phyloP scores from a whole-genome alignment of 2,113 vertebrate species.

The Oncorhynchus clarkii region DNA sequence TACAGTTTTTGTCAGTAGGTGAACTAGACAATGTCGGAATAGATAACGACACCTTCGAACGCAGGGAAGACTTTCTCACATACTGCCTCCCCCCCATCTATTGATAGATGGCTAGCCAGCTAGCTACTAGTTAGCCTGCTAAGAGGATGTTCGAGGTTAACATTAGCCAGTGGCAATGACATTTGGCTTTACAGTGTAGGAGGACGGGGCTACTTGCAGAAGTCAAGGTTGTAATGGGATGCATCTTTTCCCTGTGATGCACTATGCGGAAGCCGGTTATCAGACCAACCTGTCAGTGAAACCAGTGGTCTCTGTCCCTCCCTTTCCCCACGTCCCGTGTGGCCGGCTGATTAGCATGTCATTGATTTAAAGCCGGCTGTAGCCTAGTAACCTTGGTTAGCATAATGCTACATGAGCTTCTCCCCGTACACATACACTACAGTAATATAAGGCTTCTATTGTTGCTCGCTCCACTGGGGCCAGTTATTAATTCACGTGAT shows the following conservation, averaged over 20 bases:
- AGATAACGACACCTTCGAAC: neutral
- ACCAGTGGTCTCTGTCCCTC: neutral
- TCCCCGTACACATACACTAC: too few species aligned
- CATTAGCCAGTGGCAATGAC: conserved; percentile 43
- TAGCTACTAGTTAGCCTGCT: conserved; percentile 40
- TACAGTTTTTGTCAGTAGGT: neutral
- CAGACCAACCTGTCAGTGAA: neutral
- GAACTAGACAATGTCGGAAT: conserved; percentile 3
- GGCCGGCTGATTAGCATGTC: neutral
- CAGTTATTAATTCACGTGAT: too few species aligned
- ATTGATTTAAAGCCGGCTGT: neutral
- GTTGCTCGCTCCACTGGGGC: too few species aligned
- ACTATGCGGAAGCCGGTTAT: neutral
- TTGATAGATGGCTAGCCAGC: conserved; percentile 2
- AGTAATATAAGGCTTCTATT: too few species aligned
- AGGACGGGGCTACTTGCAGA: neutral
- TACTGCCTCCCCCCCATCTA: neutral
- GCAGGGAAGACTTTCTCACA: neutral
- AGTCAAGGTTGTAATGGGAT: neutral
- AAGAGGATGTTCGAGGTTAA: conserved; percentile 55
- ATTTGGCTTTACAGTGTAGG: conserved; percentile 38
- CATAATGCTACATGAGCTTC: conserved; percentile 16
- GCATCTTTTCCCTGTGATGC: neutral
- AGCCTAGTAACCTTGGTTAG: conserved; percentile 41
- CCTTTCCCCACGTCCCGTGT: neutral